Base-by-base conservation (phyloP, 2,888 invertebrate species). In the Xylophagus ater region DNA sequence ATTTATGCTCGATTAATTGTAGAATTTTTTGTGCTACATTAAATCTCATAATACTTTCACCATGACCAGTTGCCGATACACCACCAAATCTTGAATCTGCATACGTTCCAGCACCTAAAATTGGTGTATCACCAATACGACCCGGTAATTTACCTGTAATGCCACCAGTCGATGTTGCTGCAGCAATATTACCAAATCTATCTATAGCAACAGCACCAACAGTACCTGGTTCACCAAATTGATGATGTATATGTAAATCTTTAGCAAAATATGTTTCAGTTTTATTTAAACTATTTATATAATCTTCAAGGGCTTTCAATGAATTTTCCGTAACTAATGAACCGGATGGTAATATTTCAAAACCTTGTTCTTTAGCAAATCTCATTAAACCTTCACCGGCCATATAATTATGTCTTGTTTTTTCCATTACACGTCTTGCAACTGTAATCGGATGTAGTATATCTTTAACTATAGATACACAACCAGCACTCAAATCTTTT, bases 161-260 rank as follows among this genome's bases (percentile, higher is more conserved):
- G 1, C 88, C 88, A 2, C 88, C 88, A 0, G 87, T 88, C 7
- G 87, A 87, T 0, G 87, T 88, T 0, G 81, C 87, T 2, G 76
- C 83, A 1, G 84, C 83, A 32, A 87, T 64, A 51, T 78, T 76
- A 0, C 87, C 87, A 12, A 68, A 52, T 0, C 58, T 54, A 58
- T 87, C 85, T 17, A 88, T 65, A 0, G 83, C 87, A 2, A 88
- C 84, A 3, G 86, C 85, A 5, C 88, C 88, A 1, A 88, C 87
- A 1, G 87, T 87, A 6, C 84, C 85, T 13, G 79, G 78, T 40
- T 73, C 78, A 40, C 67, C 71, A 13, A 39, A 47, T 4, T 9
- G 28, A 19, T 10, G 31, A n/a, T n/a, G n/a, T n/a, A n/a, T n/a
- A n/a, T n/a, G n/a, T n/a, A n/a, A 12, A 18, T 33, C 23, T 3